Evolutionary conservation across 2,888 invertebrate genomes (phyloP).

Genomic region (Yponomeuta sedellus): DNA sequence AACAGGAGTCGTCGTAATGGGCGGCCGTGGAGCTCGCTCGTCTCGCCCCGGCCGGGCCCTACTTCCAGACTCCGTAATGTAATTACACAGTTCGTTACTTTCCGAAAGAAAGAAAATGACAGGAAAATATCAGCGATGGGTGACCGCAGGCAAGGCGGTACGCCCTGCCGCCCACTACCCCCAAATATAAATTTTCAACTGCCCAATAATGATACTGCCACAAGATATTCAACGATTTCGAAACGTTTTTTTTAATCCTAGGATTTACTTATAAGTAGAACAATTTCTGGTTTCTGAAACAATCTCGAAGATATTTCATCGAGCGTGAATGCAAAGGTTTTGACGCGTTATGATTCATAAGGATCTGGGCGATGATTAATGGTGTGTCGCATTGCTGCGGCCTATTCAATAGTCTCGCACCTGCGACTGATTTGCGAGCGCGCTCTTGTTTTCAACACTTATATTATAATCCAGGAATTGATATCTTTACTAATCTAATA

Average conservation of each 20-base stretch:
- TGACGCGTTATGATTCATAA: slow-evolving; percentile 44
- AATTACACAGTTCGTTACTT: slow-evolving; percentile 69
- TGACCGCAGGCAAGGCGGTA: slow-evolving; percentile 33
- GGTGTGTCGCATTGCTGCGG: slow-evolving; percentile 47
- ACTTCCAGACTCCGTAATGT: slow-evolving; percentile 38
- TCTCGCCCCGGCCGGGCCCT: slow-evolving; percentile 46
- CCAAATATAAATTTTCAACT: not conserved
- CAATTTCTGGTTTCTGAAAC: slow-evolving; percentile 5
- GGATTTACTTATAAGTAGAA: slow-evolving; percentile 22
- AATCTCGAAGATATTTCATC: not conserved
- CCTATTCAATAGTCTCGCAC: slow-evolving; percentile 58
- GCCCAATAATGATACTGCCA: not conserved
- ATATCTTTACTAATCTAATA: no score
- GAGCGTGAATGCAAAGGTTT: slow-evolving; percentile 11
- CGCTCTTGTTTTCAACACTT: slow-evolving; percentile 21
- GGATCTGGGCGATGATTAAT: slow-evolving; percentile 47
- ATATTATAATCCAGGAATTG: slow-evolving; percentile 16
- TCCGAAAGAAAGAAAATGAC: slow-evolving; percentile 57
- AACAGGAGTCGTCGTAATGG: slow-evolving; percentile 36
- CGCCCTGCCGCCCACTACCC: slow-evolving; percentile 14
- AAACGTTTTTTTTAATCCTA: not conserved
- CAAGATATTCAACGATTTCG: not conserved
- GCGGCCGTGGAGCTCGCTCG: slow-evolving; percentile 36
- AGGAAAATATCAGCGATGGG: slow-evolving; percentile 44
- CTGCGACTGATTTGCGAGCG: slow-evolving; percentile 60